A percentile compares a stretch with the other conserved stretches of the same genome.
Evolutionary conservation across 2,888 invertebrate species (phyloP).

Genomic region (Synergus umbraculus): DNA sequence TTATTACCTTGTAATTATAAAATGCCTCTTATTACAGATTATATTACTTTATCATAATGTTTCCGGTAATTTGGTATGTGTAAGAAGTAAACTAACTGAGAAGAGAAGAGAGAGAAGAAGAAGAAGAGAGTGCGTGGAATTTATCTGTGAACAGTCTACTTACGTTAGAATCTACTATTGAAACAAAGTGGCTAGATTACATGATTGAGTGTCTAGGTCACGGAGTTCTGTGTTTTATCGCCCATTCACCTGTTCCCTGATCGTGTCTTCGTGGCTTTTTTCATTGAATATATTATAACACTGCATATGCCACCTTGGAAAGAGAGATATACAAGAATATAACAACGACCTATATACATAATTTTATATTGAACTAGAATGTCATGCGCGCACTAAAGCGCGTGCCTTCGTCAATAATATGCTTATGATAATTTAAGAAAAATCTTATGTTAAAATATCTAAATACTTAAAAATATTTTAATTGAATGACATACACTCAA

Average conservation of each 20-base stretch:
- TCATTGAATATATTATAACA: neutral
- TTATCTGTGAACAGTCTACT: neutral
- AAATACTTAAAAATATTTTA: no score
- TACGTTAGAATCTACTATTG: neutral
- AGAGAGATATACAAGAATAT: neutral
- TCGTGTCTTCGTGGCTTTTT: neutral
- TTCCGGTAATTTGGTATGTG: no score
- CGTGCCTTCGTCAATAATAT: no score
- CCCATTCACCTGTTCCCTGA: constrained; percentile 13
- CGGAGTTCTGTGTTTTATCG: constrained; percentile 14
- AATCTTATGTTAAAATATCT: no score
- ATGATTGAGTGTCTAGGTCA: constrained; percentile 30
- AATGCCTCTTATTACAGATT: no score
- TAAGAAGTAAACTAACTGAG: neutral
- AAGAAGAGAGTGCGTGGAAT: constrained; percentile 10
- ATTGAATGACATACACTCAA: no score
- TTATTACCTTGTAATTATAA: no score
- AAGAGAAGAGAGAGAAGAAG: no score
- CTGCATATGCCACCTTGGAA: neutral
- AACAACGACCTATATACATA: constrained; percentile 2
- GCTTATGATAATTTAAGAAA: no score
- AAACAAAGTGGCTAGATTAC: neutral
- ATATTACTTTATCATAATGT: no score
- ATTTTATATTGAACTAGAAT: no score
- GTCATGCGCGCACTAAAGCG: no score